A percentile compares a stretch with the other conserved stretches of the same genome.
These are phyloP conservation scores for Ophion ellenae DNA, from an alignment of 2,888 invertebrate species.

Conservation along the genomic window DNA sequence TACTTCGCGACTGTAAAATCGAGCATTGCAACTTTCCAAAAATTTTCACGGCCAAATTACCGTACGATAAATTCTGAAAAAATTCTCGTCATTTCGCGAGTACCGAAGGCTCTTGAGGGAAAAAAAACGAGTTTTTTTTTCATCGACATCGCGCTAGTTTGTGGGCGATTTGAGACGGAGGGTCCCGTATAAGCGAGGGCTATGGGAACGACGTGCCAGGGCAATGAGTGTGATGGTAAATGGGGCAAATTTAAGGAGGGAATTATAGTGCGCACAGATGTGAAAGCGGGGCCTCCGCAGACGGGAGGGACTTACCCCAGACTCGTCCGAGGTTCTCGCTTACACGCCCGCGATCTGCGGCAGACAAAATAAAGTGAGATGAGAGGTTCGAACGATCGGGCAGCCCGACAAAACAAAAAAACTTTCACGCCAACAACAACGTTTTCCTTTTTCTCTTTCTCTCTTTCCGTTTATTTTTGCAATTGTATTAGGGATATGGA, in stretches of 20 bases:
- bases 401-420: not conserved
- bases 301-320: slow-evolving; percentile 71
- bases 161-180: not conserved
- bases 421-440: not conserved
- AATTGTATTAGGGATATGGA: not conserved
- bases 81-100: not conserved
- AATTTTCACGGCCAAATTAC: not conserved
- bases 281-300: slow-evolving; percentile 59
- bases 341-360: slow-evolving; percentile 69
- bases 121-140: not conserved
- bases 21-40: not conserved
- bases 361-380: slow-evolving; percentile 66
- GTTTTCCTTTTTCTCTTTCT: not conserved
- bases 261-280: slow-evolving; percentile 19
- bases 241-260: not conserved
- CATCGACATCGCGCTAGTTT: not conserved
- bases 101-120: not conserved
- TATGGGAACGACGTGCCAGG: not conserved
- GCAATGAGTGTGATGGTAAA: not conserved
- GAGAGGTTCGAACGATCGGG: slow-evolving; percentile 51
- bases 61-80: not conserved
- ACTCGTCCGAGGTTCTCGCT: slow-evolving; percentile 69
- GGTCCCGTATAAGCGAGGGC: not conserved
- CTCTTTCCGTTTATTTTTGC: not conserved
- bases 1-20: too few relatives aligned